Evolutionary conservation across 2,888 invertebrate genomes (phyloP).

Genomic region (Portevinia maculata): DNA sequence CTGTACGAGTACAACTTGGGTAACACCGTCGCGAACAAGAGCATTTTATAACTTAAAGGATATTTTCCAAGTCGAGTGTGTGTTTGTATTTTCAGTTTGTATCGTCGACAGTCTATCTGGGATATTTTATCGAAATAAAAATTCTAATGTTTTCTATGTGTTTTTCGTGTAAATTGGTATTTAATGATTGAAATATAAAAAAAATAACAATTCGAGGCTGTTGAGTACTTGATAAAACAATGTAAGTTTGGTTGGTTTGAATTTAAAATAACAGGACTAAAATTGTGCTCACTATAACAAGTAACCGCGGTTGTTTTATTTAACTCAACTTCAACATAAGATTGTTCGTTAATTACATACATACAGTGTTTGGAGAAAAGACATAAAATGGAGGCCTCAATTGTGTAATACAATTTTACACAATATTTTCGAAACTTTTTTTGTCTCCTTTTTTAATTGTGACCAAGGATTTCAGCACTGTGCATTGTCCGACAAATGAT

Average conservation of each 20-base stretch:
- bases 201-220: constrained; percentile 50
- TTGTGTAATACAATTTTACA: no score
- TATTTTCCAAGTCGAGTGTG: constrained; percentile 27
- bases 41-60: constrained; percentile 55
- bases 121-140: constrained; percentile 52
- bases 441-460: no score
- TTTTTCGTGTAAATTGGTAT: constrained; percentile 41
- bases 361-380: no score
- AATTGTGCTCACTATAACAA: neutral
- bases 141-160: constrained; percentile 34
- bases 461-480: no score
- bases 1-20: constrained; percentile 10
- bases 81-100: constrained; percentile 9
- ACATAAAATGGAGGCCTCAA: no score
- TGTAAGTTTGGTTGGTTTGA: constrained; percentile 35
- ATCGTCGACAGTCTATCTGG: constrained; percentile 8
- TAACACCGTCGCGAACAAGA: constrained; percentile 41
- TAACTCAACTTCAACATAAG: no score
- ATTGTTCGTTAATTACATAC: no score
- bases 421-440: no score
- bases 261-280: neutral
- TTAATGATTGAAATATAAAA: constrained; percentile 45
- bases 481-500: no score
- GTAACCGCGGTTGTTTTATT: neutral
- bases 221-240: constrained; percentile 19